A percentile compares a stretch with the other conserved stretches of the same genome.
Conservation (phyloP, 2,888 invertebrate species). For the Galeruca laticollis region DNA sequence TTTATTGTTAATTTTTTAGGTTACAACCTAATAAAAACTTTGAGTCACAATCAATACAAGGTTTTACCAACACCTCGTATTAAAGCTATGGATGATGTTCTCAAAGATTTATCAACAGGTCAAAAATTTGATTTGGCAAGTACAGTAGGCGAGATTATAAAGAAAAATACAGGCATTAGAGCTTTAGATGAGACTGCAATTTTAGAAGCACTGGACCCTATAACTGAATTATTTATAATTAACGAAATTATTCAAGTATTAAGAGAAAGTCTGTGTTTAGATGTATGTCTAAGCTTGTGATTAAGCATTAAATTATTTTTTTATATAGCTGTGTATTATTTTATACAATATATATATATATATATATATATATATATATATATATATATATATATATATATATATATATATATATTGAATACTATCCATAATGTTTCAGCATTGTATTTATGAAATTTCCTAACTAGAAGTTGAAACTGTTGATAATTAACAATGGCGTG, state of each 20-base stretch:
- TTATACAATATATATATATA: too few relatives aligned
- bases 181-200: slow-evolving; percentile 3
- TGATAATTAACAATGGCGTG: too few relatives aligned
- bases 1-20: too few relatives aligned
- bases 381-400: too few relatives aligned
- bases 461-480: too few relatives aligned
- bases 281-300: slow-evolving; percentile 1
- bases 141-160: background rate
- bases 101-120: background rate
- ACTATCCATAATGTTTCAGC: too few relatives aligned
- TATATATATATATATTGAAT: too few relatives aligned
- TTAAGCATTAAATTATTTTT: background rate
- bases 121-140: slow-evolving; percentile 8
- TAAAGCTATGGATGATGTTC: background rate
- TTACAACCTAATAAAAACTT: background rate
- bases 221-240: slow-evolving; percentile 6
- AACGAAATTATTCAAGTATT: slow-evolving; percentile 13
- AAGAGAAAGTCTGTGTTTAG: background rate
- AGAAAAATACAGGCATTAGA: background rate
- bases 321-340: too few relatives aligned
- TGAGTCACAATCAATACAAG: background rate
- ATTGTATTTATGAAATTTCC: too few relatives aligned
- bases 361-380: too few relatives aligned
- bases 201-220: slow-evolving; percentile 4
- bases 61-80: slow-evolving; percentile 1